Evolutionary conservation across 2,888 invertebrate genomes (phyloP).

Genomic region (Stenodema calcarata): DNA sequence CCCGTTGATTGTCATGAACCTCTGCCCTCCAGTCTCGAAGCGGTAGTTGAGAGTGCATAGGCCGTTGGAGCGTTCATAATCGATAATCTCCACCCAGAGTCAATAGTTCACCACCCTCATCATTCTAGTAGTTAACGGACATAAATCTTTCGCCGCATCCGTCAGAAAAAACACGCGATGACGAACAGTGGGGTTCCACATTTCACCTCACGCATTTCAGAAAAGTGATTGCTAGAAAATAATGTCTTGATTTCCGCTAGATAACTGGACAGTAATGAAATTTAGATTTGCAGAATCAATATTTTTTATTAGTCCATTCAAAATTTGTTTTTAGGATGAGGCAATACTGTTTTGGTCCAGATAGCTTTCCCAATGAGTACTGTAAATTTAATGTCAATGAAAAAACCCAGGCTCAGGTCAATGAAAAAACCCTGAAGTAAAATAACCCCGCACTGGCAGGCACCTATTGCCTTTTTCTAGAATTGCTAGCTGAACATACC

Average conservation of each 20-base stretch:
- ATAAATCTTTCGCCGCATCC: not conserved
- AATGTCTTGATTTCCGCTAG: not conserved
- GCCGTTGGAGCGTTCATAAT: not conserved
- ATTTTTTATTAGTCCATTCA: no score
- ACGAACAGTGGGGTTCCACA: not conserved
- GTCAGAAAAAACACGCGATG: not conserved
- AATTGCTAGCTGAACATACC: not conserved
- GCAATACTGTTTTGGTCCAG: no score
- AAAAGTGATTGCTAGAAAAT: not conserved
- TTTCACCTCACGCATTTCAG: not conserved
- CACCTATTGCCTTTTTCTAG: no score
- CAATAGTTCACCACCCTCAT: constrained; percentile 1
- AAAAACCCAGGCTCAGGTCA: no score
- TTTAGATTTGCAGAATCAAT: no score
- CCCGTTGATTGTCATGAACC: not conserved
- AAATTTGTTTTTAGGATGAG: no score
- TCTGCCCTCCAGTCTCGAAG: not conserved
- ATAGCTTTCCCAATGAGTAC: not conserved
- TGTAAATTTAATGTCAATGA: not conserved
- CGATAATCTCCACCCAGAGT: constrained; percentile 10
- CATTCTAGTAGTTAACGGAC: not conserved
- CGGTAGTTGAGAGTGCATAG: not conserved
- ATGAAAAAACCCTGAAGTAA: no score
- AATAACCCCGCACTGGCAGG: no score
- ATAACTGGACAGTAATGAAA: not conserved